These are phyloP conservation scores for Epizoanthus ramosus DNA, from an alignment of 92 coral and sea anemone genomes.

Conservation along the genomic window DNA sequence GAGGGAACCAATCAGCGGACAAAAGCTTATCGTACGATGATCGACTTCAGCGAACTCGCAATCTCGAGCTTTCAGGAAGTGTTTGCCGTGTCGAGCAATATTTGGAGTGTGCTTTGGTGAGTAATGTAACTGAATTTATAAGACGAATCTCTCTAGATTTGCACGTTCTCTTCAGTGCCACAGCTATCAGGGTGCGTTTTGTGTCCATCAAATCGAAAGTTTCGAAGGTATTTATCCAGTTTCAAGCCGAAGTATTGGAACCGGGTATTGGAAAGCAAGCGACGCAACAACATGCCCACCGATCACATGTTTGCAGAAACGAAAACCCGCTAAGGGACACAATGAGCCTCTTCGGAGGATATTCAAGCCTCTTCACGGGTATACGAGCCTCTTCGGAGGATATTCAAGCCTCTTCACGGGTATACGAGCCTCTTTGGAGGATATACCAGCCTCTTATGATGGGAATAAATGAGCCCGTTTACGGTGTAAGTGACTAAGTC, in stretches of 20 bases:
- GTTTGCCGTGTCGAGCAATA: too few species aligned
- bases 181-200: neutral
- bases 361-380: neutral
- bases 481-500: too few species aligned
- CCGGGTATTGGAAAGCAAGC: constrained; percentile 25
- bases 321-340: constrained; percentile 9
- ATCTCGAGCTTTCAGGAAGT: too few species aligned
- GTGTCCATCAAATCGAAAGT: constrained; percentile 12
- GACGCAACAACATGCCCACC: neutral
- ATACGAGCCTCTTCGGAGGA: too few species aligned
- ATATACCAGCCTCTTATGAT: too few species aligned
- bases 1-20: neutral
- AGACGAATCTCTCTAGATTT: constrained; percentile 10
- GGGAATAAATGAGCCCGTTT: too few species aligned
- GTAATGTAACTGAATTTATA: constrained; percentile 13
- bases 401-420: neutral
- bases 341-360: constrained; percentile 2
- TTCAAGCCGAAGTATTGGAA: constrained; percentile 9
- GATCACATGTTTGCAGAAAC: constrained; percentile 19
- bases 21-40: neutral
- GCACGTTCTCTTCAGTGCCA: constrained; percentile 17
- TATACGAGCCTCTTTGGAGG: too few species aligned
- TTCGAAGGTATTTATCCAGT: constrained; percentile 14
- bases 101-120: too few species aligned
- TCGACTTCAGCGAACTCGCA: neutral